phyloP scores from a whole-genome alignment of 2,113 vertebrate species.

The Bubalus kerabau region DNA sequence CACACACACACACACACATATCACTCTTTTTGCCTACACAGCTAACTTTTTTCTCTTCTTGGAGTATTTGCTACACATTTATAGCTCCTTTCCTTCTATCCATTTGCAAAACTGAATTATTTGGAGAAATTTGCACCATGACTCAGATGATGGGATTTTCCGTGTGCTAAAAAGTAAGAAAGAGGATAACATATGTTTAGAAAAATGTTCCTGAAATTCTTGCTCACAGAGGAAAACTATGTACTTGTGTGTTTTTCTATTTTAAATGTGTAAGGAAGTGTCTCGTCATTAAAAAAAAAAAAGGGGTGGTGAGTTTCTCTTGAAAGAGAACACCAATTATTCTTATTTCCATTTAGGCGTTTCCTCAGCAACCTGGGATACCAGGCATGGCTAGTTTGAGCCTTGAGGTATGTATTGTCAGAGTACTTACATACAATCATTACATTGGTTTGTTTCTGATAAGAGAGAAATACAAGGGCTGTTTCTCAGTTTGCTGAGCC shows the following conservation, averaged over 20 bases:
- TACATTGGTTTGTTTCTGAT: not conserved
- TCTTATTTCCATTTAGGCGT: slow-evolving; percentile 51
- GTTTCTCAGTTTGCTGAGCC: not conserved
- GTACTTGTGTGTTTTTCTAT: not conserved
- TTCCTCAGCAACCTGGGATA: slow-evolving; percentile 48
- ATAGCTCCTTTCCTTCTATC: not conserved
- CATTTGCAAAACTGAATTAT: not conserved
- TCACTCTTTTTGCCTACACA: not conserved
- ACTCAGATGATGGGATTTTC: not conserved
- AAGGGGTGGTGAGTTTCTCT: accelerated
- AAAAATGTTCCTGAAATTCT: not conserved
- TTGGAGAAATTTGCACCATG: not conserved
- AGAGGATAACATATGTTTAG: not conserved
- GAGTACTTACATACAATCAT: not conserved
- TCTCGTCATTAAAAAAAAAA: not conserved
- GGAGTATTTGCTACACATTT: not conserved
- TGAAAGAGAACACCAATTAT: not conserved
- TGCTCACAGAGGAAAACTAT: not conserved
- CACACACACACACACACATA: not conserved
- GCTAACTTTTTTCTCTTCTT: not conserved
- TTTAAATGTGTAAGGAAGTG: not conserved
- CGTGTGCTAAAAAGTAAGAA: not conserved
- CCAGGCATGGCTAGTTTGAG: slow-evolving; percentile 55
- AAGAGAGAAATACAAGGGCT: not conserved
- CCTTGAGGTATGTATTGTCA: slow-evolving; percentile 57